These are phyloP conservation scores for Andrena fulva DNA, from an alignment of 2,888 invertebrate genomes.

Conservation along the genomic window DNA sequence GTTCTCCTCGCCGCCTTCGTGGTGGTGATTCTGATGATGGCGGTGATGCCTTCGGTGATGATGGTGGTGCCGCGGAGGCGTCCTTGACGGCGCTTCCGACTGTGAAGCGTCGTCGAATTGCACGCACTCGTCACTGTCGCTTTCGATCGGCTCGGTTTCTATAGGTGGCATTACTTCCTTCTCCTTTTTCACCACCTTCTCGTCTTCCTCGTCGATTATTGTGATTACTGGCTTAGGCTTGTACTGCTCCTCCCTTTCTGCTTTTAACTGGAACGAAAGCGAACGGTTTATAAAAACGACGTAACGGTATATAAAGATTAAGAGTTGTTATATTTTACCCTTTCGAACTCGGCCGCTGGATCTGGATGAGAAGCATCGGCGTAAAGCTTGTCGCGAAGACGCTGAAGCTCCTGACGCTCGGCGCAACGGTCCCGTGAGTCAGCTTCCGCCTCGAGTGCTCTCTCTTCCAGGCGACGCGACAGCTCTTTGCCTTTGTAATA, in stretches of 20 bases:
- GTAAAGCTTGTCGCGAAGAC: constrained; percentile 92
- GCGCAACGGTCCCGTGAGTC: constrained; percentile 96
- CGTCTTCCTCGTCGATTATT: constrained; percentile 84
- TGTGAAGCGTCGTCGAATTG: constrained; percentile 81
- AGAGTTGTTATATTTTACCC: constrained; percentile 82
- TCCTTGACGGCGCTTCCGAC: constrained; percentile 79
- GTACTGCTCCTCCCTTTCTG: constrained; percentile 93
- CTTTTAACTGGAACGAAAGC: constrained; percentile 86
- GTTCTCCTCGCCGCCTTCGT: constrained; percentile 76
- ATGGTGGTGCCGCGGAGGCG: constrained; percentile 82
- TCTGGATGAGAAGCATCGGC: constrained; percentile 88
- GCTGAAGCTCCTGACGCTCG: constrained; percentile 87
- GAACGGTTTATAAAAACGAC: too few relatives aligned
- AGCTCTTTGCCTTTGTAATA: constrained; percentile 98
- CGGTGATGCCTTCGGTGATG: constrained; percentile 83
- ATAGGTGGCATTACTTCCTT: constrained; percentile 86
- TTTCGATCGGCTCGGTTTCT: constrained; percentile 91
- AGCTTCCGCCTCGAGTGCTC: constrained; percentile 96
- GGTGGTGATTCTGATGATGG: constrained; percentile 83
- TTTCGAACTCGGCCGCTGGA: constrained; percentile 89
- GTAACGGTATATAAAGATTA: too few relatives aligned
- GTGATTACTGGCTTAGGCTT: constrained; percentile 92
- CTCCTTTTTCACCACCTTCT: constrained; percentile 82
- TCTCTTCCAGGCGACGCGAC: constrained; percentile 94
- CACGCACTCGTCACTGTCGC: constrained; percentile 86